Percentiles rank a stretch among this genome's conserved stretches.
Conservation (phyloP, 1,140 invertebrate species). For the Drosophila setifemur region DNA sequence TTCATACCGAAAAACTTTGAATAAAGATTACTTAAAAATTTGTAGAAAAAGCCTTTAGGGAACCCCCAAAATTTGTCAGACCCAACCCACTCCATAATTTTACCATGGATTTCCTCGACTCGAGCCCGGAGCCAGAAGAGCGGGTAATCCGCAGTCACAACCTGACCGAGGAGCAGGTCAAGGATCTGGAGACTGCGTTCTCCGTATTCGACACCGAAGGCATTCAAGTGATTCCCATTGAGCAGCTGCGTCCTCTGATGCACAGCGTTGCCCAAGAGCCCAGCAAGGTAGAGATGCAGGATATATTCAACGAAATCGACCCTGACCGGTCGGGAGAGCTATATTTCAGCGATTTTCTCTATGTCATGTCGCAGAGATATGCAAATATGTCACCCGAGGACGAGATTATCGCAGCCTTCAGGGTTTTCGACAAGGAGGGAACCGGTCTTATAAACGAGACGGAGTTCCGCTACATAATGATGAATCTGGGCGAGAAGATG, state of each 20-base stretch:
- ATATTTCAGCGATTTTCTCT: conserved; percentile 48
- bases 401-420: conserved; percentile 55
- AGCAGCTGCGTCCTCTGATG: conserved; percentile 24
- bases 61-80: not conserved
- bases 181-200: conserved; percentile 43
- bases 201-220: conserved; percentile 29
- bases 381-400: conserved; percentile 45
- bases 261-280: conserved; percentile 36
- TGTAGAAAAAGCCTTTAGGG: not conserved
- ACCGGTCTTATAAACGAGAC: conserved; percentile 50
- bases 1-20: not conserved
- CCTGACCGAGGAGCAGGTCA: conserved; percentile 28
- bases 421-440: conserved; percentile 40
- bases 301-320: conserved; percentile 44
- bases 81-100: not conserved
- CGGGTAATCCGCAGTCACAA: conserved; percentile 30
- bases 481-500: conserved; percentile 40
- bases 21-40: not conserved
- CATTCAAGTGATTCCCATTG: conserved; percentile 31
- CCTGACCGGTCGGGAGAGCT: conserved; percentile 38
- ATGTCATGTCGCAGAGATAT: conserved; percentile 48
- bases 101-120: conserved; percentile 48
- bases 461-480: conserved; percentile 54
- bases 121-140: conserved; percentile 50
- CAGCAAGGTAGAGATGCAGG: conserved; percentile 30